phyloP scores from a whole-genome alignment of 2,888 invertebrate genomes.

The Spilosoma lubricipeda region DNA sequence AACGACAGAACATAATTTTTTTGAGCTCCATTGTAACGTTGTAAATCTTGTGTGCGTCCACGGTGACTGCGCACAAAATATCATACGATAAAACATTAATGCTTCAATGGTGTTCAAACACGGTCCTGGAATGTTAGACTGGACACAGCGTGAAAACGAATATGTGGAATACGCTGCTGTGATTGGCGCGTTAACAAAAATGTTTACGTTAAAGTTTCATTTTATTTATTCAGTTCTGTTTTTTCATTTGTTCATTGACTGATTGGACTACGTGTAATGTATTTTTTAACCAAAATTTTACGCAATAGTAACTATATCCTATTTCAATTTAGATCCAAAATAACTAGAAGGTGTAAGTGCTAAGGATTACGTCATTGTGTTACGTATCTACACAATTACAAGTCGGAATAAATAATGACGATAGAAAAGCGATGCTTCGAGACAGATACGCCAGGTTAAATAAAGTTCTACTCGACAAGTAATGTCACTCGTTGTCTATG shows the following conservation, averaged over 20 bases:
- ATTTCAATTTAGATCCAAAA: neutral
- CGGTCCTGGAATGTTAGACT: conserved; percentile 9
- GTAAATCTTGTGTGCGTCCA: conserved; percentile 44
- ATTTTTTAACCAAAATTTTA: neutral
- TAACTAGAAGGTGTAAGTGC: neutral
- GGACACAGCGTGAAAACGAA: neutral
- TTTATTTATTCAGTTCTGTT: neutral
- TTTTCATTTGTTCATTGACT: neutral
- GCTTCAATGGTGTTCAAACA: conserved; percentile 21
- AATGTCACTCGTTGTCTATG: too few relatives aligned
- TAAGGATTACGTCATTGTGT: neutral
- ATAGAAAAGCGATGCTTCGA: neutral
- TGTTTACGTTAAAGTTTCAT: neutral
- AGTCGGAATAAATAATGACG: neutral
- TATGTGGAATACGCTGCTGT: neutral
- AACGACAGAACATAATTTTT: conserved; percentile 21
- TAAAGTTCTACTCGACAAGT: too few relatives aligned
- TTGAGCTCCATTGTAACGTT: conserved; percentile 31
- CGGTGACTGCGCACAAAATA: conserved; percentile 23
- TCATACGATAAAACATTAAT: conserved; percentile 27
- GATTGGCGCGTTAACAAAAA: neutral
- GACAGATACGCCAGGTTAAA: neutral
- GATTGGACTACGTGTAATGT: neutral
- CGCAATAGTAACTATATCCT: neutral
- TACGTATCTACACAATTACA: neutral